These are phyloP conservation scores for Mionectes olivaceus DNA, from an alignment of 2,797 vertebrate genomes.

Conservation along the genomic window DNA sequence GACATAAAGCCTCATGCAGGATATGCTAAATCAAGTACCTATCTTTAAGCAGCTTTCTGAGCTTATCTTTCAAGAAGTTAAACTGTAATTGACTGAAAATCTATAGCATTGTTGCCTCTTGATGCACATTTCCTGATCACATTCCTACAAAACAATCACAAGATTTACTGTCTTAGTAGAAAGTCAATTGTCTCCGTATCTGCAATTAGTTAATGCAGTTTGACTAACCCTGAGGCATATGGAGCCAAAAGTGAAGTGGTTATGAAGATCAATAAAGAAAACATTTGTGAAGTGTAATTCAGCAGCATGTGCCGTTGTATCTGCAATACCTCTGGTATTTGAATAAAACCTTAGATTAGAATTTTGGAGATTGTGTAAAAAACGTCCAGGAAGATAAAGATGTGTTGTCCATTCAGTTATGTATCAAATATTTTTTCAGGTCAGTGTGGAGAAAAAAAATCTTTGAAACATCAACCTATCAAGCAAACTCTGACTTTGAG, in stretches of 20 bases:
- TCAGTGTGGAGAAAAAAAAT: background rate
- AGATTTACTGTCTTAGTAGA: background rate
- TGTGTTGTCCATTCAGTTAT: background rate
- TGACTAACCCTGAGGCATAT: background rate
- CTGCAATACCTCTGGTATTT: background rate
- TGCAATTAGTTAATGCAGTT: background rate
- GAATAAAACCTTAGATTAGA: background rate
- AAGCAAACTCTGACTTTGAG: background rate
- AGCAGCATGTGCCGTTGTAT: background rate
- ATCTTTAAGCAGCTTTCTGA: background rate
- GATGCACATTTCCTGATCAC: background rate
- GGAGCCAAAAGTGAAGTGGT: background rate
- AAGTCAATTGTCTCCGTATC: background rate
- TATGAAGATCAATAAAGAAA: background rate
- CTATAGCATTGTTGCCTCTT: background rate
- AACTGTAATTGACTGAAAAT: constrained; percentile 21
- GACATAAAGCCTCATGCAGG: background rate
- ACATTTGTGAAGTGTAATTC: background rate
- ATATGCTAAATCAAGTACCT: background rate
- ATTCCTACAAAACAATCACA: background rate
- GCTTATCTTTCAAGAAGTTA: constrained; percentile 18
- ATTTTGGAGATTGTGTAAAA: background rate
- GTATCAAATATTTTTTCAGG: background rate
- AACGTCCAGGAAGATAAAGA: background rate
- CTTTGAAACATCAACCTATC: background rate